Evolutionary conservation across 2,888 invertebrate genomes (phyloP), one percentile per base, ranked within the genome.

Genomic region (Lasioglossum lativentre): DNA sequence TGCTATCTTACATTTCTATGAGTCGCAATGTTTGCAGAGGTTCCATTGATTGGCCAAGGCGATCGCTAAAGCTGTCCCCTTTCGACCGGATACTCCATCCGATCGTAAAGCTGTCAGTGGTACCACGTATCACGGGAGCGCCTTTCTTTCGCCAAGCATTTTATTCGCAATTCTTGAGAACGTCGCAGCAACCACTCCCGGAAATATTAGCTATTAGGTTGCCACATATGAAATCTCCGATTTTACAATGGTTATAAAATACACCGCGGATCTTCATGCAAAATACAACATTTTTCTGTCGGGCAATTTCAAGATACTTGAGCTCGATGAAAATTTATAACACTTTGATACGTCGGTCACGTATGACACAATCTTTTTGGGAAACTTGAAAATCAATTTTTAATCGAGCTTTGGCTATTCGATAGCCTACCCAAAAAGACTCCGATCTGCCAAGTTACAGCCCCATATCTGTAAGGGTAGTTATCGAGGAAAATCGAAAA

Each of bases 1-100:
- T 82, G 80, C 72, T 74, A 71, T 19, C 78, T 63, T 19, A 45
- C 42, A 86, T 81, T 87, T 85, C 81, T 75, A 72, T 70, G 19
- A 76, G 42, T 74, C 72, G 78, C 78, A 66, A 63, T 23, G 30
- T 47, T 82, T 23, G 79, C 63, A 40, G 47, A n/a, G 81, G 63
- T 72, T 78, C 78, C 71, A 40, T 71, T 63, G 59, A 45, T 23
- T 63, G 47, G 27, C 59, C 63, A 73, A n/a, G 6, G 59, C 72
- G 23, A 42, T 78, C 52, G 66, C 47, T 70, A 80, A 73, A 68
- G 42, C 66, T 68, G 52, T 40, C 68, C 40, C 47, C 42, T 82
- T 68, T 30, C 23, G 42, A 56, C 42, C 75, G 75, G 56, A 76
- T 79, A 42, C 40, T 73, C 66, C 59, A 16, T 63, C 52, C 19